phyloP scores from a whole-genome alignment of 1,140 invertebrate species.

The Caenorhabditis briggsae region DNA sequence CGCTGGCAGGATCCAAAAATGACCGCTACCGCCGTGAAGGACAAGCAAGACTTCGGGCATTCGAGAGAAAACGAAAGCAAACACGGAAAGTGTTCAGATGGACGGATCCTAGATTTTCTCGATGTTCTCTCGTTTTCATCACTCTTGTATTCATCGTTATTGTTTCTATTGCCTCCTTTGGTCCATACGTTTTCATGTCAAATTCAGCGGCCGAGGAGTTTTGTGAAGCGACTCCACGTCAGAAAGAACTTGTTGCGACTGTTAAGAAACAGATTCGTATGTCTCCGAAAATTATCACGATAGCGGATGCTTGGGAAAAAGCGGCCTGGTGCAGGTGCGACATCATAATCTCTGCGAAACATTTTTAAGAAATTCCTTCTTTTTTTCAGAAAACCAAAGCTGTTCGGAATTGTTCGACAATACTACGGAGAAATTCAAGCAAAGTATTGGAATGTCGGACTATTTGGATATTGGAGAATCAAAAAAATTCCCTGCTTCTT shows the following conservation, averaged over 20 bases:
- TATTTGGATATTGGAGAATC: slow-evolving; percentile 65
- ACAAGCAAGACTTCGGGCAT: background rate
- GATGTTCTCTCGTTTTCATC: background rate
- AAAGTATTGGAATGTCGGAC: slow-evolving; percentile 64
- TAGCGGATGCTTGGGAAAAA: slow-evolving; percentile 1
- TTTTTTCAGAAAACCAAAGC: slow-evolving; percentile 11
- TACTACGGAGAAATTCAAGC: slow-evolving; percentile 63
- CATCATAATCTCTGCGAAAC: background rate
- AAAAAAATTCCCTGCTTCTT: slow-evolving; percentile 62
- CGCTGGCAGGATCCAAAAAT: background rate
- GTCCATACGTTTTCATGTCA: slow-evolving; percentile 18
- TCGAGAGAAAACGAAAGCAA: slow-evolving; percentile 2
- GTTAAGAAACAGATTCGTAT: background rate
- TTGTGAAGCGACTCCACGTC: background rate
- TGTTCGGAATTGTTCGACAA: slow-evolving; percentile 36
- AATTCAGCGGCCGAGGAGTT: slow-evolving; percentile 33
- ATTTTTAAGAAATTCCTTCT: background rate
- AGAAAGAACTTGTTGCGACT: background rate
- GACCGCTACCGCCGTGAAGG: background rate
- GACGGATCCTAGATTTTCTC: slow-evolving; percentile 22
- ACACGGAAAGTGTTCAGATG: slow-evolving; percentile 14
- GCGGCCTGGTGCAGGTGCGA: slow-evolving; percentile 61
- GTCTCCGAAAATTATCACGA: background rate
- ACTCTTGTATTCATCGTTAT: background rate
- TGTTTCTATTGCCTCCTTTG: background rate